Conservation (phyloP, 2,797 vertebrate genomes). For the Pseudochromis fuscus region DNA sequence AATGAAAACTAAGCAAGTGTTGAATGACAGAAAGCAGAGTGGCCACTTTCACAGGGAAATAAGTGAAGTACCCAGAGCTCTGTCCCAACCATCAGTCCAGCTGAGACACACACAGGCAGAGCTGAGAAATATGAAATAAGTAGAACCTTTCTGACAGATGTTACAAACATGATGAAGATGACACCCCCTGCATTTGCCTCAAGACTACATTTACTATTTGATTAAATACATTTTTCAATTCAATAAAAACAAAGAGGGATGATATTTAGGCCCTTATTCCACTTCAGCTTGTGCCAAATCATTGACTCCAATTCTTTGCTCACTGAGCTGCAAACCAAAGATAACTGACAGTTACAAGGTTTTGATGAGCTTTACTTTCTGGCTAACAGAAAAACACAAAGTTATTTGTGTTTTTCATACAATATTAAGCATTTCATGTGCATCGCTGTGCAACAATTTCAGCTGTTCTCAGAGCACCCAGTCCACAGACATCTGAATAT, state of each 20-base stretch:
- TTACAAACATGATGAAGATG: background rate
- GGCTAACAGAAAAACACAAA: background rate
- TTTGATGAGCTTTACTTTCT: no score
- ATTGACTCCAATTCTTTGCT: background rate
- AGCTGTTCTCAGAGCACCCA: background rate
- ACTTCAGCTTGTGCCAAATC: background rate
- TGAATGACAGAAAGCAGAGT: conserved; percentile 32
- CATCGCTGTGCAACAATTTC: background rate
- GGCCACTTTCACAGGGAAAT: conserved; percentile 21
- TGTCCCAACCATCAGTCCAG: conserved; percentile 21
- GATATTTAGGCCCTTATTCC: background rate
- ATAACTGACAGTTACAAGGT: no score
- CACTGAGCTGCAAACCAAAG: no score
- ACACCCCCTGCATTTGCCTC: background rate
- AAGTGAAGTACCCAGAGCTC: conserved; percentile 2
- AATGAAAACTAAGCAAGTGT: conserved; percentile 26
- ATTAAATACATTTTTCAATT: no score
- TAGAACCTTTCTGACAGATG: background rate
- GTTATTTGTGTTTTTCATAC: background rate
- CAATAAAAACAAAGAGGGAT: conserved; percentile 1
- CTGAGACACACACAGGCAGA: background rate
- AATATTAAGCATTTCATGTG: no score
- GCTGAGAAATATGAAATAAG: background rate
- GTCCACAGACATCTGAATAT: background rate
- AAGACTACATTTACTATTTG: background rate